Evolutionary conservation across 2,113 vertebrate species (phyloP).

Genomic region (Urocynchramus pylzowi): DNA sequence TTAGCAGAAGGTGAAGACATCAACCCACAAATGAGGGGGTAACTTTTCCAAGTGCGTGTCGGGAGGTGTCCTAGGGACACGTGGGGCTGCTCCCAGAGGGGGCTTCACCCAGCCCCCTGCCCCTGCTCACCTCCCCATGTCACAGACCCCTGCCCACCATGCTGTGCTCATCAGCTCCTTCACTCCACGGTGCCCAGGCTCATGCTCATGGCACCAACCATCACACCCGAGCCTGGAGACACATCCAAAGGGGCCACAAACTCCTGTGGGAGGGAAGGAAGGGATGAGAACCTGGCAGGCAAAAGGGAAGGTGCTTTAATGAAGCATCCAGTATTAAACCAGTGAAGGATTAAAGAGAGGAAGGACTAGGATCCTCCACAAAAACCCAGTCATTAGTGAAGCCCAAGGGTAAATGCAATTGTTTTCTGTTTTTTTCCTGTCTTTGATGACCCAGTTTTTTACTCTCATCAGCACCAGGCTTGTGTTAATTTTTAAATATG

Average conservation of each 20-base stretch:
- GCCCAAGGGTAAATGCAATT: slow-evolving; percentile 7
- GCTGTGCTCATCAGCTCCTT: not conserved
- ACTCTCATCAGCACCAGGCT: slow-evolving; percentile 15
- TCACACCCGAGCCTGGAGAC: not conserved
- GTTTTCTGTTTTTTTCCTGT: slow-evolving; percentile 12
- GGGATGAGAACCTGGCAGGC: not conserved
- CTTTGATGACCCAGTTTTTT: slow-evolving; percentile 58
- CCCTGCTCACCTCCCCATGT: not conserved
- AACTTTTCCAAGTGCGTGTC: not conserved
- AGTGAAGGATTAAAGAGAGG: not conserved
- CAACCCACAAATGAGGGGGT: not conserved
- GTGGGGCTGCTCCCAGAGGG: not conserved
- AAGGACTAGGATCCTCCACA: not conserved
- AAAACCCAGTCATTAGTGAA: not conserved
- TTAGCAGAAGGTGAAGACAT: not conserved
- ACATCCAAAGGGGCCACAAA: not conserved
- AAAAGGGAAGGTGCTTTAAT: not conserved
- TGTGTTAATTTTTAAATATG: slow-evolving; percentile 59
- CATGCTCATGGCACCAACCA: fast-evolving
- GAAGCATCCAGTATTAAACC: not conserved
- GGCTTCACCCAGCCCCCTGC: not conserved
- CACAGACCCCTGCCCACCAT: not conserved
- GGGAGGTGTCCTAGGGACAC: not conserved
- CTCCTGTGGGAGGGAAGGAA: not conserved
- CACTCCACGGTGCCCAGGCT: fast-evolving